Evolutionary conservation across 2,888 invertebrate species (phyloP), one percentile per base, ranked within the genome.

Genomic region (Scaptomyza caliginosa): DNA sequence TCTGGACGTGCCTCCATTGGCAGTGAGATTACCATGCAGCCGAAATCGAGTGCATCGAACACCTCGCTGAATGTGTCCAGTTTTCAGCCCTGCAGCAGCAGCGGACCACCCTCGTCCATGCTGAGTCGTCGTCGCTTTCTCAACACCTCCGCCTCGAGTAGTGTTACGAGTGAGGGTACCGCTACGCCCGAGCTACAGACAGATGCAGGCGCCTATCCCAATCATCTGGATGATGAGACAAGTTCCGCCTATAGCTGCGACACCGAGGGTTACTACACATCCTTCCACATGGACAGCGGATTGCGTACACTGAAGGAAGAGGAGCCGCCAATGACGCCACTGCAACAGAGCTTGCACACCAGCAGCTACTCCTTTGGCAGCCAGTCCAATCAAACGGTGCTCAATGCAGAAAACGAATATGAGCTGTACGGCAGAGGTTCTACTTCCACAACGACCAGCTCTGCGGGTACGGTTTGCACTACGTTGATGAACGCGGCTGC

Each of bases 241-340:
- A 96, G 96, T 78, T 97, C 97, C 0, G 96, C 97, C 60, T 98
- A 97, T 91, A 98, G 98, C 2, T 97, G 98, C 89, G 99, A 99
- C 89, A 98, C 98, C 1, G 99, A 99, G 92, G 99, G 99, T 6
- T 99, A 98, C 91, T 99, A 98, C 90, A 99, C 99, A 0, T 98
- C 98, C 17, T 99, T 99, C 93, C 98, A 99, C 91, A 95, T 97
- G 93, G 98, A 99, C 91, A 97, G 97, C 56, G 98, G 98, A 0
- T 91, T 99, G 67, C 96, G 96, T 88, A 96, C 96, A 0, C 92
- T 96, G 11, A 95, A 96, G 88, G 96, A 97, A 91, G 95, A 95
- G 78, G 93, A 94, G 68, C 83, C 85, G 0, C 95, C 95, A 0
- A 93, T 94, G 68, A 95, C 95, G 21, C 95, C 96, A 1, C 90